Evolutionary conservation across 2,797 vertebrate species (phyloP).

Genomic region (Danio choprae): DNA sequence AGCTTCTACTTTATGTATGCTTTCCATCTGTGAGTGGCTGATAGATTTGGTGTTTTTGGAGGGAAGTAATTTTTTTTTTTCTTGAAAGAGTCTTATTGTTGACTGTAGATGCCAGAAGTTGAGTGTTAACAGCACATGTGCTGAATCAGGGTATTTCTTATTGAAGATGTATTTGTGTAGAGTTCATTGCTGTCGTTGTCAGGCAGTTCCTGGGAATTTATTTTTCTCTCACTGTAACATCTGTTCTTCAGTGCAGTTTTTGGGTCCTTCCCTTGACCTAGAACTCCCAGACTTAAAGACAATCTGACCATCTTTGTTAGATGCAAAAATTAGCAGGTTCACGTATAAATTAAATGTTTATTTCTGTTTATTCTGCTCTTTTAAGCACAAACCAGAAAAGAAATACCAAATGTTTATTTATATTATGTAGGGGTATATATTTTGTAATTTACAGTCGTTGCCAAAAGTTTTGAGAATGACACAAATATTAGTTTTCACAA

Average conservation of each 20-base stretch:
- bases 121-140: slow-evolving; percentile 4
- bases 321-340: not conserved
- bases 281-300: not conserved
- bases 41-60: not conserved
- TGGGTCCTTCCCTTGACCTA: not conserved
- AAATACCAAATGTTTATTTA: too few species aligned
- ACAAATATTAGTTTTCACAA: too few species aligned
- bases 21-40: not conserved
- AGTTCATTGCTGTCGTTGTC: not conserved
- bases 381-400: not conserved
- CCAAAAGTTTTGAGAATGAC: too few species aligned
- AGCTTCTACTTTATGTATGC: not conserved
- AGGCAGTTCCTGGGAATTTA: not conserved
- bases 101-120: not conserved
- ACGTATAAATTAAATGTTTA: not conserved
- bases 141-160: not conserved
- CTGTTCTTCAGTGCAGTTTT: not conserved
- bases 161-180: not conserved
- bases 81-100: not conserved
- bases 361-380: not conserved
- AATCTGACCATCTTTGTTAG: not conserved
- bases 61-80: not conserved
- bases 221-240: not conserved
- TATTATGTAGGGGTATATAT: too few species aligned
- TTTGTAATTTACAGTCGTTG: too few species aligned